Evolutionary conservation across 2,797 vertebrate genomes (phyloP).

Genomic region (Periparus ater): DNA sequence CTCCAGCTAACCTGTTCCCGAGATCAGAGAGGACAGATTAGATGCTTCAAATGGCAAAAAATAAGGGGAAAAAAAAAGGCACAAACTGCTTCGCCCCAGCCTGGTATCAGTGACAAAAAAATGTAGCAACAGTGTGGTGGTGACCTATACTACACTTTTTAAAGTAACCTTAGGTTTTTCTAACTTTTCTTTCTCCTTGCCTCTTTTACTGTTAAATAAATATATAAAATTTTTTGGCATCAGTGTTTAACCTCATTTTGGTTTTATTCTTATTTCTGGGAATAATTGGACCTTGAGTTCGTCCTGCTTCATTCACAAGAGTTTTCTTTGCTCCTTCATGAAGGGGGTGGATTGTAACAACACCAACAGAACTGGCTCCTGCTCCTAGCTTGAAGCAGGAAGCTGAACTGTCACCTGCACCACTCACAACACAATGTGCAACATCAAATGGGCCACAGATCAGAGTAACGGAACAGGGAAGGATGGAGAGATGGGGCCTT

Average conservation of each 20-base stretch:
- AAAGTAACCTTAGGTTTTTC: neutral
- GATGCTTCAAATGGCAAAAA: accelerated
- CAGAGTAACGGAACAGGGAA: neutral
- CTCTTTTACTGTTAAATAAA: neutral
- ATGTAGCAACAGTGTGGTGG: neutral
- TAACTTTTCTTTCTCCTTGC: neutral
- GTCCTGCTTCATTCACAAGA: neutral
- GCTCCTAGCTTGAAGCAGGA: accelerated
- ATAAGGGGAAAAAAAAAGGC: neutral
- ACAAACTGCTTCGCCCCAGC: accelerated
- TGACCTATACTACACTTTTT: neutral
- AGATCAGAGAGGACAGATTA: neutral
- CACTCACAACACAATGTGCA: accelerated
- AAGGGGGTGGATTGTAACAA: neutral
- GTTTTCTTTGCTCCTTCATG: neutral
- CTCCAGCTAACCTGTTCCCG: neutral
- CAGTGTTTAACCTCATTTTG: neutral
- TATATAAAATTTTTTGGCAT: accelerated
- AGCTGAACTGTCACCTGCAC: neutral
- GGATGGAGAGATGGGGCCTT: neutral
- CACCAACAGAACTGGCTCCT: neutral
- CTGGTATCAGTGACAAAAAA: neutral
- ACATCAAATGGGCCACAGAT: neutral
- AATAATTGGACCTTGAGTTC: neutral
- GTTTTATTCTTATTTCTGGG: neutral